Base-by-base conservation (phyloP, 2,888 invertebrate species). In the Eumerus sabulonum region DNA sequence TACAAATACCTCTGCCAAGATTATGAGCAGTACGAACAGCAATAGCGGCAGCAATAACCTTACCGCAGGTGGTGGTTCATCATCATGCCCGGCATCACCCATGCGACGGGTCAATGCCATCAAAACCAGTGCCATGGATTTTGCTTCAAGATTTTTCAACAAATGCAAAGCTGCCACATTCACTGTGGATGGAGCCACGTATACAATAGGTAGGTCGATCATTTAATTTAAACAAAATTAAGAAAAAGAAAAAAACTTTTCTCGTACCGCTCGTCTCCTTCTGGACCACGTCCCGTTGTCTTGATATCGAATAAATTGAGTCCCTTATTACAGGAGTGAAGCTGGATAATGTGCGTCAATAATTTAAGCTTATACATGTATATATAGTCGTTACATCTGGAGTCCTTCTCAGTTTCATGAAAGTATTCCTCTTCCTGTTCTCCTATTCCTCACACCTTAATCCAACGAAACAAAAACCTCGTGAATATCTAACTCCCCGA, bases 161-260 rank as follows among this genome's bases (percentile, higher is more conserved):
- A 95, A 95, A 89, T 95, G 95, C 90, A 95, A 95, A 90, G 95
- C 95, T 88, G 95, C 95, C 60, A 95, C 95, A 77, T 95, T 95
- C 88, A 94, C 95, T 85, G 92, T 95, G 88, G 95, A 95, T 90
- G 95, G 95, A 87, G 95, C 94, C 83, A 94, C 94, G 82, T 95
- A 95, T 86, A 95, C 95, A 82, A 95, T 95, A 90, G 95, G 95
- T 95, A 90, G 88, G 17, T 27, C 44, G 35, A 35, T 67, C 62
- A 63, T 73, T 73, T 68, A 13, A 73, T 73, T 77, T 56, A 7
- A 42, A 53, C 53, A 62, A 9, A 56, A 67, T 76, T 17, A 35
- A 50, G 19, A 12, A 13, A 48, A 38, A 27, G n/a, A 51, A 50
- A 56, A 9, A 4, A 54, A 40, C 3, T 5, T 11, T 40, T 40